Evolutionary conservation across 2,797 vertebrate species (phyloP).

Genomic region (Aplochiton taeniatus): DNA sequence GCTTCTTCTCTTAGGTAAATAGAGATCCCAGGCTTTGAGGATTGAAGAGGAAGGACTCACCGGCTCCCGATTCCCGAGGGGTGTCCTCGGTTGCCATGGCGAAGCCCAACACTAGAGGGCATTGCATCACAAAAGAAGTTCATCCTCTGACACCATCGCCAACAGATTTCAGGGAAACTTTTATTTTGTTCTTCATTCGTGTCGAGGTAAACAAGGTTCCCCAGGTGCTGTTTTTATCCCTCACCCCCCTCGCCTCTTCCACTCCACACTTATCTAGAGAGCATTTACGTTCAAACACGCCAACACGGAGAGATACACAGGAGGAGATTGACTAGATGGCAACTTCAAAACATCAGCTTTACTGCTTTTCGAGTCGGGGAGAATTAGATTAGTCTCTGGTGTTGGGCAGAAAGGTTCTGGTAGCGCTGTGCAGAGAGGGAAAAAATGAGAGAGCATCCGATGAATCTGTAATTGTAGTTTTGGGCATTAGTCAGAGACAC

Average conservation of each 20-base stretch:
- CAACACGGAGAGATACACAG: background rate
- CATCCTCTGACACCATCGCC: conserved; percentile 15
- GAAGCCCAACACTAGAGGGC: conserved; percentile 36
- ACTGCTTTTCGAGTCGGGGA: conserved; percentile 36
- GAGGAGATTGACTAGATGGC: conserved; percentile 11
- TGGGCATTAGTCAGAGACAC: conserved; percentile 40
- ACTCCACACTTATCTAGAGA: conserved; percentile 2
- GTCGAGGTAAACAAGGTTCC: background rate
- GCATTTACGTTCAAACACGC: background rate
- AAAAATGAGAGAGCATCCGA: conserved; percentile 30
- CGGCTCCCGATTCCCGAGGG: too few species aligned
- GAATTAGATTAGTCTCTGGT: conserved; percentile 51
- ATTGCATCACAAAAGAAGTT: conserved; percentile 30
- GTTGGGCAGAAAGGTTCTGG: conserved; percentile 39
- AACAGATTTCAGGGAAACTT: conserved; percentile 25
- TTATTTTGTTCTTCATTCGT: conserved; percentile 23
- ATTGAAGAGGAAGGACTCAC: too few species aligned
- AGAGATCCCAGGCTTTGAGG: background rate
- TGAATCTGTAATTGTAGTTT: conserved; percentile 35
- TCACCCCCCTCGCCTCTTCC: background rate
- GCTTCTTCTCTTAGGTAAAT: conserved; percentile 5
- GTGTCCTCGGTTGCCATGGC: too few species aligned
- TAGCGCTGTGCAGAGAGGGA: conserved; percentile 26
- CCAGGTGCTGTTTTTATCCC: background rate
- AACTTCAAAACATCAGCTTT: conserved; percentile 47